Evolutionary conservation across 2,113 vertebrate genomes (phyloP).

Genomic region (Clarias macrocephalus): DNA sequence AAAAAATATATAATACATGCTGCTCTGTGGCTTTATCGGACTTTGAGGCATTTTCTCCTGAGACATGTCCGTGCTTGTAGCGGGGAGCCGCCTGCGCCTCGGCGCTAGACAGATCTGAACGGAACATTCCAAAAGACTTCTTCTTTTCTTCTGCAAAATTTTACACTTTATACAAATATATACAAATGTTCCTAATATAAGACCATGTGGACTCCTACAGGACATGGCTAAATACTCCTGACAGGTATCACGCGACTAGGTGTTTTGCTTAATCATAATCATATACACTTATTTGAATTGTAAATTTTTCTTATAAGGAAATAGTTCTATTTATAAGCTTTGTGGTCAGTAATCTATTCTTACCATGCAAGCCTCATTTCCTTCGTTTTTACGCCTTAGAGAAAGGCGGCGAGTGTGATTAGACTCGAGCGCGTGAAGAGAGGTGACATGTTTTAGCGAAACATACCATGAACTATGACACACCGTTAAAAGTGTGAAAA

Average conservation of each 20-base stretch:
- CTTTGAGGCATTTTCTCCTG: neutral
- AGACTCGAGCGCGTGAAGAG: neutral
- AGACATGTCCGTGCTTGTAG: slow-evolving; percentile 4
- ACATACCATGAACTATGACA: no score
- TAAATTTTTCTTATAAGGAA: neutral
- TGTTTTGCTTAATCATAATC: neutral
- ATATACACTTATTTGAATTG: neutral
- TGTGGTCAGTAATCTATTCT: neutral
- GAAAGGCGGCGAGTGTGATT: neutral
- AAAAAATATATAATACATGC: no score
- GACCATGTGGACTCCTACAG: neutral
- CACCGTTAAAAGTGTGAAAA: neutral
- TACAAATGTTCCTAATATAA: neutral
- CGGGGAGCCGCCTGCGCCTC: neutral
- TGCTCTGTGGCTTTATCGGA: neutral
- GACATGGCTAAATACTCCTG: neutral
- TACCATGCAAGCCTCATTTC: neutral
- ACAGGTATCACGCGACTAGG: neutral
- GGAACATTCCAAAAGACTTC: neutral
- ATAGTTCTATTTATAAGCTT: neutral
- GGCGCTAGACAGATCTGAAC: neutral
- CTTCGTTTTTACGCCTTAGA: neutral
- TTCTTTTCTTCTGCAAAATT: neutral
- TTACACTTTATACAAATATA: neutral
- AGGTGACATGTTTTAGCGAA: neutral